Evolutionary conservation across 2,797 vertebrate genomes (phyloP).

Genomic region (Odontamblyopus rebecca): DNA sequence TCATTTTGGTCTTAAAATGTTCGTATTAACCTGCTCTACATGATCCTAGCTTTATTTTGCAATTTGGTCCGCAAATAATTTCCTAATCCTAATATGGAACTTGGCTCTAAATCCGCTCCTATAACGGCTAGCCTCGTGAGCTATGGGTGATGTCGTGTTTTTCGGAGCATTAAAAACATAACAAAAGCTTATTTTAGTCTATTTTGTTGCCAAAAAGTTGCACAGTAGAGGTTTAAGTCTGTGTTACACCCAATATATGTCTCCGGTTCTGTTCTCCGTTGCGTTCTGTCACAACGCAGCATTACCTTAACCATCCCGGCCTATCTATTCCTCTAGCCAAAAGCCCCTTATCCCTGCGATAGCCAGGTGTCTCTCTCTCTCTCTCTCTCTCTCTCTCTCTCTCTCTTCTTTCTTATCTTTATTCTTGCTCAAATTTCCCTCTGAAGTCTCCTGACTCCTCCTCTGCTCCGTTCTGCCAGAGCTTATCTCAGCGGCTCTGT

Average conservation of each 20-base stretch:
- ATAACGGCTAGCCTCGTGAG: no score
- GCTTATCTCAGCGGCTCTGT: constrained; percentile 16
- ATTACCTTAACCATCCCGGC: constrained; percentile 21
- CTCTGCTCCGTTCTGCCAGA: constrained; percentile 16
- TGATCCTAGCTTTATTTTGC: no score
- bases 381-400: background rate
- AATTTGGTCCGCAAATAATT: no score
- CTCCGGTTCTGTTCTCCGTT: constrained; percentile 16
- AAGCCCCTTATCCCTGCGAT: constrained; percentile 44
- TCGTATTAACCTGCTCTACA: no score
- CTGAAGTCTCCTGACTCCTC: constrained; percentile 21
- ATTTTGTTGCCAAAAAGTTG: background rate
- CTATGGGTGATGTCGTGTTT: no score
- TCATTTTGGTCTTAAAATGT: no score
- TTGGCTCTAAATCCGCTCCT: no score
- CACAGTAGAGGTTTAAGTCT: background rate
- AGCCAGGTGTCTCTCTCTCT: constrained; percentile 17
- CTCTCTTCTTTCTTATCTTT: constrained; percentile 30
- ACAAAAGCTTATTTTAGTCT: background rate
- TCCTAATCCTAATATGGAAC: no score
- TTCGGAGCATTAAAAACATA: no score
- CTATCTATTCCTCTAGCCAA: constrained; percentile 22
- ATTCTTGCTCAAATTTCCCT: constrained; percentile 32
- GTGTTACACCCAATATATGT: constrained; percentile 20
- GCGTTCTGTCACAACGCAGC: constrained; percentile 17